These are phyloP conservation scores for Hybognathus amarus DNA, from an alignment of 2,797 vertebrate species.

Conservation along the genomic window DNA sequence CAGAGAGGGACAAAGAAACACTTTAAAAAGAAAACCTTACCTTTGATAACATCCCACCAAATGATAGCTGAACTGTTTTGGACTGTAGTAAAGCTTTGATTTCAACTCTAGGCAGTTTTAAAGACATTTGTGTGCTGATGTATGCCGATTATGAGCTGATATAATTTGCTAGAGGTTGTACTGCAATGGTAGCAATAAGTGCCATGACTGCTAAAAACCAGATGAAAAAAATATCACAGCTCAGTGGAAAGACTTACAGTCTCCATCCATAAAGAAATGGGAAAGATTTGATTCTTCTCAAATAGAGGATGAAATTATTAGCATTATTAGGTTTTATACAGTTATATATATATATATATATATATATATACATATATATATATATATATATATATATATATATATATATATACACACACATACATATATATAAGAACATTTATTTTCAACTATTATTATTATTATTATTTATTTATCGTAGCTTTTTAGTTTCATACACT, in stretches of 20 bases:
- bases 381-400: too few relatives aligned
- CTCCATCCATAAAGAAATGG: neutral
- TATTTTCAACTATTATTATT: too few relatives aligned
- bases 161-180: constrained; percentile 15
- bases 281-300: neutral
- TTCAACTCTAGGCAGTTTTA: neutral
- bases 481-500: neutral
- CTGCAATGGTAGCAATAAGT: neutral
- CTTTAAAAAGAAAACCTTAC: neutral
- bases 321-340: neutral
- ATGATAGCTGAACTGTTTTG: neutral
- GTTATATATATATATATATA: too few relatives aligned
- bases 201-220: neutral
- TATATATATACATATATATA: too few relatives aligned
- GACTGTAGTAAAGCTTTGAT: neutral
- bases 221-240: neutral
- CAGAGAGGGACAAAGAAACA: neutral
- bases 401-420: too few relatives aligned
- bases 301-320: neutral
- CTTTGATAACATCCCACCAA: neutral
- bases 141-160: constrained; percentile 7
- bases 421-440: too few relatives aligned
- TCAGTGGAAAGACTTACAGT: neutral
- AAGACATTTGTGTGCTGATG: neutral
- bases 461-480: too few relatives aligned